A percentile compares a stretch with the other conserved stretches of the same genome.
These are phyloP conservation scores for Alouatta palliata DNA, from an alignment of 2,113 vertebrate species.

Conservation along the genomic window DNA sequence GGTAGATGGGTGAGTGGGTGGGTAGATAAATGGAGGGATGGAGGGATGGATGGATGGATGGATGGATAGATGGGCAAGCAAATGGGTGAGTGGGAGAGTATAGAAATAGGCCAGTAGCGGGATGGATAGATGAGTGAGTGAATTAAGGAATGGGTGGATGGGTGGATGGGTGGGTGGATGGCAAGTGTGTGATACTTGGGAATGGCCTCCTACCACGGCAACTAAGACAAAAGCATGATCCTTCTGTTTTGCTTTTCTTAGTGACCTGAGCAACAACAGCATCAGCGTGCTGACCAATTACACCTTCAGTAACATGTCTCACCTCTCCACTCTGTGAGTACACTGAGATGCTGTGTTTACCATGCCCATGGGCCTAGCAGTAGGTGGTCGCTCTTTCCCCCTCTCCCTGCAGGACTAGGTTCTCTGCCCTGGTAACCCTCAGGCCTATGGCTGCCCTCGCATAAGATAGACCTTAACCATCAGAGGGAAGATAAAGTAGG, in stretches of 20 bases:
- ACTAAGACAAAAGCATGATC: background rate
- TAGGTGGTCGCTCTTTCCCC: background rate
- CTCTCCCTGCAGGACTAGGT: accelerated
- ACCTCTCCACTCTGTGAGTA: constrained; percentile 92
- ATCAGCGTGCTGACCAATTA: constrained; percentile 91
- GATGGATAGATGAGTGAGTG: background rate
- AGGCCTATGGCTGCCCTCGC: background rate
- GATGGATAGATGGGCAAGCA: no score
- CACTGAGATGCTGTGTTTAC: accelerated
- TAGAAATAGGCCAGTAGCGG: background rate
- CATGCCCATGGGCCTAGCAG: accelerated
- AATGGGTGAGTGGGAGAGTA: no score
- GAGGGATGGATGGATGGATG: accelerated
- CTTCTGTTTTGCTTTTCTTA: constrained; percentile 77
- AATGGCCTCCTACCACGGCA: background rate
- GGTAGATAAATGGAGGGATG: no score
- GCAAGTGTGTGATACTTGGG: no score
- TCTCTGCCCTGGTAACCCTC: background rate
- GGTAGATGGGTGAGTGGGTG: background rate
- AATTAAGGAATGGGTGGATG: accelerated
- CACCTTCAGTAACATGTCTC: constrained; percentile 98
- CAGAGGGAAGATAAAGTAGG: background rate
- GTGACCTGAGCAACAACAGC: constrained; percentile 99
- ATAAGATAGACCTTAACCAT: background rate
- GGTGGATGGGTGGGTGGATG: background rate